These are phyloP conservation scores for Syngnathus acus DNA, from an alignment of 2,797 vertebrate species.

Conservation along the genomic window DNA sequence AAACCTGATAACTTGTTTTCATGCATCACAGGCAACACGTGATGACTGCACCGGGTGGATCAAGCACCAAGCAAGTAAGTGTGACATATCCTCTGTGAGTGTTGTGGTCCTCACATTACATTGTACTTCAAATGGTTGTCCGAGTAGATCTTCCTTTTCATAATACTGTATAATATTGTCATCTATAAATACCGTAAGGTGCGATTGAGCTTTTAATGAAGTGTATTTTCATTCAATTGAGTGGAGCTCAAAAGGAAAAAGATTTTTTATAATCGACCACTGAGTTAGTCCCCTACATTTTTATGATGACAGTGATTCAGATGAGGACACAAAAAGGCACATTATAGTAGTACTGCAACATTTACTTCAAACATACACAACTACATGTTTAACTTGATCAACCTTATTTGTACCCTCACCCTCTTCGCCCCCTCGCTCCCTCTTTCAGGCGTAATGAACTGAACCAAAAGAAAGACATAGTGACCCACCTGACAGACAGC, in stretches of 20 bases:
- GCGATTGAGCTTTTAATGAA: too few relatives aligned
- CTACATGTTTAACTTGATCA: not conserved
- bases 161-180: too few relatives aligned
- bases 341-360: not conserved
- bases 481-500: not conserved
- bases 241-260: too few relatives aligned
- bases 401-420: not conserved
- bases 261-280: not conserved
- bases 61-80: constrained; percentile 59
- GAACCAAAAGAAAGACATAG: not conserved
- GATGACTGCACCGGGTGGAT: constrained; percentile 56
- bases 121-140: not conserved
- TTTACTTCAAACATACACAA: not conserved
- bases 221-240: too few relatives aligned
- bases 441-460: not conserved
- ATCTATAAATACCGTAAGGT: too few relatives aligned
- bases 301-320: not conserved
- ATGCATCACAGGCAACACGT: constrained; percentile 61
- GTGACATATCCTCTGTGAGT: constrained; percentile 46
- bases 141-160: too few relatives aligned
- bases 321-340: not conserved
- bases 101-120: not conserved
- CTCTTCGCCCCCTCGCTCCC: not conserved
- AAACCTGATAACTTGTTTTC: not conserved
- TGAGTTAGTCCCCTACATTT: not conserved